Percentiles rank a stretch among this genome's conserved stretches.
Conservation (phyloP, 2,113 vertebrate species). For the Atlantisia rogersi region DNA sequence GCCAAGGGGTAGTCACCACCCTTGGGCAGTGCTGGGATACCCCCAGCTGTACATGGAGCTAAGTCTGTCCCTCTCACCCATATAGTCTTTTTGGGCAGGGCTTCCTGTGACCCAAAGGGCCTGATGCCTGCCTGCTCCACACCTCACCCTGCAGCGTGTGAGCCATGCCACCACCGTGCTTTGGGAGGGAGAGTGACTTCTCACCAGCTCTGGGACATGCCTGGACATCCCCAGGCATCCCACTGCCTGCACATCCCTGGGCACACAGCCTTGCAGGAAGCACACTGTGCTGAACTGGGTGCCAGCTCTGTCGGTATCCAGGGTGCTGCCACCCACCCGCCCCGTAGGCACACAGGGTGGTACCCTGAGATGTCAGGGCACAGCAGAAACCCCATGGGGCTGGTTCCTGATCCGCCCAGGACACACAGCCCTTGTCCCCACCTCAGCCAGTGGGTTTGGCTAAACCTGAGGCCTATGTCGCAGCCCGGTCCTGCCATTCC, state of each 20-base stretch:
- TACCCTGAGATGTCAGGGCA: not conserved
- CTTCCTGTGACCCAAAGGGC: not conserved
- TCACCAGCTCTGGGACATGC: not conserved
- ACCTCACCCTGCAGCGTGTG: accelerated
- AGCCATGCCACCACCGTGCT: not conserved
- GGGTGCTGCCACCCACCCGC: not conserved
- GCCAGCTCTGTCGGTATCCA: not conserved
- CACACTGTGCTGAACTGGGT: accelerated
- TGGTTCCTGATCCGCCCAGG: not conserved
- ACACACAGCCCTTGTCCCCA: accelerated
- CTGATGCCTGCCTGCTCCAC: accelerated
- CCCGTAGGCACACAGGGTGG: not conserved
- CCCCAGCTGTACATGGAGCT: not conserved
- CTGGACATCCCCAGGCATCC: not conserved
- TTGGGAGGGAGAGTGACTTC: not conserved
- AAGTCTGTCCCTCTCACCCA: not conserved
- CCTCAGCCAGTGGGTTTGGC: not conserved
- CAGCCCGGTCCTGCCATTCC: not conserved
- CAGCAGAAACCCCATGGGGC: not conserved
- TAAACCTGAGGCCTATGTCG: accelerated
- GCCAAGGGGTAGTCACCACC: too few species aligned
- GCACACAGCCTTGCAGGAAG: accelerated
- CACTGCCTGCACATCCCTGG: not conserved
- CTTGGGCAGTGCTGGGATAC: not conserved
- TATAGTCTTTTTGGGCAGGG: not conserved